Percentiles rank a stretch among this genome's conserved stretches.
Conservation (phyloP, 2,113 vertebrate genomes). For the Ancistrus triradiatus region DNA sequence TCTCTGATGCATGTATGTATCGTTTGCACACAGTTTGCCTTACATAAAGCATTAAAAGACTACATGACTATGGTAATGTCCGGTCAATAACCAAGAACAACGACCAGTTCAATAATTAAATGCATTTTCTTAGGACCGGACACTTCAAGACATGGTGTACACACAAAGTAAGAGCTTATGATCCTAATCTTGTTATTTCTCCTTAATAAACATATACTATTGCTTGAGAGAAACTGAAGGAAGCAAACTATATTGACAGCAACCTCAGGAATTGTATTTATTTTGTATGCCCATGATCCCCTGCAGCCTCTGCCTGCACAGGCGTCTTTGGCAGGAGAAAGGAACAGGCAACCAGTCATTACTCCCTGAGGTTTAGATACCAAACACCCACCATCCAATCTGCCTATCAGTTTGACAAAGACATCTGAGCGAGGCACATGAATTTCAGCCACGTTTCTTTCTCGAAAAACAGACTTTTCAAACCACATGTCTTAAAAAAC, state of each 20-base stretch:
- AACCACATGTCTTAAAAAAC: not conserved
- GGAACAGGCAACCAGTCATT: constrained; percentile 30
- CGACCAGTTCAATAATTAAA: not conserved
- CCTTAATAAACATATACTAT: not conserved
- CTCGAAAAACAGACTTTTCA: too few species aligned
- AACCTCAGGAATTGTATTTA: not conserved
- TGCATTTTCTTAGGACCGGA: not conserved
- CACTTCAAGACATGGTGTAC: too few species aligned
- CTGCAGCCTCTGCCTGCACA: constrained; percentile 16
- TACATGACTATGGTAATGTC: too few species aligned
- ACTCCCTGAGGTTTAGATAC: constrained; percentile 34
- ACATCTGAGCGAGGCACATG: constrained; percentile 25
- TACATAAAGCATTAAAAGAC: too few species aligned
- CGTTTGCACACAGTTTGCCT: too few species aligned
- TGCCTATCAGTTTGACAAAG: constrained; percentile 43
- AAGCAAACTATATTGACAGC: constrained; percentile 1
- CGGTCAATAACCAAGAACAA: too few species aligned
- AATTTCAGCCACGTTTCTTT: constrained; percentile 28
- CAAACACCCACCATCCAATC: constrained; percentile 50
- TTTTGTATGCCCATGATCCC: constrained; percentile 11
- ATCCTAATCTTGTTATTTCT: not conserved
- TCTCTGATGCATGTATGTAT: too few species aligned
- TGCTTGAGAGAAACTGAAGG: not conserved
- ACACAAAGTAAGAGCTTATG: not conserved
- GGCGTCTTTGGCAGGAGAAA: constrained; percentile 36